Evolutionary conservation across 2,797 vertebrate species (phyloP), one percentile per base, ranked within the genome.

Genomic region (Rhadinocentrus ornatus): DNA sequence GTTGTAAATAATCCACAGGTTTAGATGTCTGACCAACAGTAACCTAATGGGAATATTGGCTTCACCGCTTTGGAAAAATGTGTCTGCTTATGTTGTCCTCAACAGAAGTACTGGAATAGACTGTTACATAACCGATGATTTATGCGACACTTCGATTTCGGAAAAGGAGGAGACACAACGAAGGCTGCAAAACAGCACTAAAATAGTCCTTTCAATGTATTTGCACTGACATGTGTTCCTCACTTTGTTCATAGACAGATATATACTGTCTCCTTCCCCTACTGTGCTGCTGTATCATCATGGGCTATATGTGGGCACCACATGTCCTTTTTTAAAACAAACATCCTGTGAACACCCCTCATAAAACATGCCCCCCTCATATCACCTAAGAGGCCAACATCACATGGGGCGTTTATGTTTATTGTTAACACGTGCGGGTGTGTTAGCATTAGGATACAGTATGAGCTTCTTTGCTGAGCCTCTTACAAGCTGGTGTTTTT

Each of bases 121-220:
- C 58, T 4, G 32, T 87, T 83, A 67, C 46, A 35, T 82, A 87
- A 90, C 24, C 20, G 24, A 69, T 44, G 78, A 80, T 80, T 74
- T 70, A 81, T 62, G 56, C 35, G 62, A 55, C 62, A 29, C 62
- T 62, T 72, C 27, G 71, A 78, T 59, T 48, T 52, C 48, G 31
- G 62, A 54, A 57, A 73, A 50, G 29, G 16, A 41, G 34, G 16
- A 41, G 34, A 37, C 48, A 41, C 11, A 39, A 20, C n/a, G 24
- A 29, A 64, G 46, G 26, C 61, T 77, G 59, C 26, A 34, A 29
- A 18, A n/a, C 41, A 55, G 37, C 52, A 41, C 35, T 27, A 55
- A 61, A 39, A 44, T 61, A 44, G 53, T 67, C 60, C n/a, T 1
- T 18, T 44, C 66, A 80, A 62, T 63, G 39, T 41, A 35, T 77